Base-by-base conservation (phyloP, 2,888 invertebrate genomes). In the Coremacera marginata region DNA sequence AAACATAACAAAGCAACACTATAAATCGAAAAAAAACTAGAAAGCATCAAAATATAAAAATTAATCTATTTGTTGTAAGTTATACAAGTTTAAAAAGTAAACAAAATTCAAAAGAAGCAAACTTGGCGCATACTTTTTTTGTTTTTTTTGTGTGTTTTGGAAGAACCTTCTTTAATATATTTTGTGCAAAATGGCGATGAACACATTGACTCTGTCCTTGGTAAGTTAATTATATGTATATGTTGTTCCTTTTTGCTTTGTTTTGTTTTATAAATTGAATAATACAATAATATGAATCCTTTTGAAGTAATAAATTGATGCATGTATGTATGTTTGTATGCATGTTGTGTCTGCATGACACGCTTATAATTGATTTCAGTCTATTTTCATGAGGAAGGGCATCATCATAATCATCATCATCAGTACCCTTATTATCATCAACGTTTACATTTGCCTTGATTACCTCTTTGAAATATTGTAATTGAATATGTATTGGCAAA, bases 101-200 rank as follows among this genome's bases (percentile, higher is more conserved):
- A 60, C 8, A 22, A 60, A 25, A 60, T 22, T 19, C 27, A 11
- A 60, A 27, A 25, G 57, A 60, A 60, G 2, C 9, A 11, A 11
- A 22, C 9, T 19, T 60, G 57, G 27, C 8, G 57, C 25, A 25
- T 25, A 60, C 8, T 9, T 4, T 19, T 19, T 60, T 22, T 25
- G 11, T 27, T 5, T 25, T 9, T 4, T 19, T 19, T 60, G 7
- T 25, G 11, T 27, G 25, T 25, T 19, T 19, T 60, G 27, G 27
- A 60, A 25, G 27, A 11, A 60, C 9, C 1, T 55, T 22, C 14
- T 2, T 9, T 22, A 55, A 55, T 8, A 55, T 19, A 22, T 22
- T 60, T 60, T 60, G 57, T 60, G 14, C n/a, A 63, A 63, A 60
- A 72, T 72, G 72, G 60, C 60, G 7, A 44, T 49, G 49, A 72